Percentiles rank a stretch among this genome's conserved stretches.
Evolutionary conservation across 2,113 vertebrate species (phyloP).

Genomic region (Felis catus): DNA sequence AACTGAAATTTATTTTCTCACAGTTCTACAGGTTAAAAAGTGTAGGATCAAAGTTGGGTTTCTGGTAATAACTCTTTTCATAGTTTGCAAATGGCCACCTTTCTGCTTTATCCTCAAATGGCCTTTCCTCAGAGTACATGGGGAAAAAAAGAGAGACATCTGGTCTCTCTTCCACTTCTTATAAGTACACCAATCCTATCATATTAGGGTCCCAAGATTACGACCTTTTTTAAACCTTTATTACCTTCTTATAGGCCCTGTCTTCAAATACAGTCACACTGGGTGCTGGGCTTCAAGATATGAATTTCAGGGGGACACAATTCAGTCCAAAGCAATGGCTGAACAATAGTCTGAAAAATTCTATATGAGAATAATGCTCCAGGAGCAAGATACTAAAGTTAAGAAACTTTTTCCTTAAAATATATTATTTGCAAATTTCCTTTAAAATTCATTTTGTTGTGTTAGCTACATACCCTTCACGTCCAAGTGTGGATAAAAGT

Average conservation of each 20-base stretch:
- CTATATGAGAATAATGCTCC: slow-evolving; percentile 54
- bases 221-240: background rate
- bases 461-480: slow-evolving; percentile 80
- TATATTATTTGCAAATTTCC: slow-evolving; percentile 81
- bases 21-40: background rate
- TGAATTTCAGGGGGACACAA: background rate
- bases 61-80: slow-evolving; percentile 7
- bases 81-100: background rate
- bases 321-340: background rate
- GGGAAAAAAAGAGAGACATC: background rate
- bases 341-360: slow-evolving; percentile 54
- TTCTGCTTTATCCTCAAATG: background rate
- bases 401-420: slow-evolving; percentile 75
- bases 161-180: background rate
- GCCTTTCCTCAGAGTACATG: background rate
- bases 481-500: slow-evolving; percentile 80
- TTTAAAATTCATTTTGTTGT: slow-evolving; percentile 82
- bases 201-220: background rate
- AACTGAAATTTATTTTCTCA: background rate
- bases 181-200: background rate
- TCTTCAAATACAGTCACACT: background rate
- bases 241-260: background rate
- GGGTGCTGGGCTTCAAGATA: background rate
- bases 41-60: background rate
- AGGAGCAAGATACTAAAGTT: slow-evolving; percentile 62